Base-by-base conservation (phyloP, 2,888 invertebrate genomes). In the Dendrolimus pini region DNA sequence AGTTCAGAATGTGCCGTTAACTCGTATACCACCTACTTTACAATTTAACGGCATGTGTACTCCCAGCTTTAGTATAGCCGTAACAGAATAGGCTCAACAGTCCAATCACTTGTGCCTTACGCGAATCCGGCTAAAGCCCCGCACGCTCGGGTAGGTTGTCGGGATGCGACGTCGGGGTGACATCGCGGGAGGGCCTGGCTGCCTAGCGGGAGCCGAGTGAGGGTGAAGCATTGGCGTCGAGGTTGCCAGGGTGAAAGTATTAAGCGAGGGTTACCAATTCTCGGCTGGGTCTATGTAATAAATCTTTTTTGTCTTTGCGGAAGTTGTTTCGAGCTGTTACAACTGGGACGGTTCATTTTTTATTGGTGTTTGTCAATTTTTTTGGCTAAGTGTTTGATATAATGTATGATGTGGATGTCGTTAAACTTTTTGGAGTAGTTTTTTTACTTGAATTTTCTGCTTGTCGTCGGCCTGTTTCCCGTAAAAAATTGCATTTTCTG, bases 161-260 rank as follows among this genome's bases (percentile, higher is more conserved):
- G 30, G 52, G 30, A 52, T 7, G 41, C 47, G 53, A 52, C 53
- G 52, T 41, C 53, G 56, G 56, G 53, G 53, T 53, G 41, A 41
- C 56, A 53, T 53, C 9, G 52, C 52, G 53, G 41, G 14, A 12
- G 41, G 56, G 9, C 9, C 3, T 41, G 7, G 52, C 41, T 41
- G 54, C 41, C 18, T 54, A 42, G 56, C 53, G 52, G 47, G 52
- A 54, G 58, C 53, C 52, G 58, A 10, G 57, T 14, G 47, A 55
- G 54, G 10, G 54, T 14, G 41, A 54, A 54, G 60, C 58, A 9
- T 52, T 12, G 42, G 61, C 58, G 62, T 67, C 65, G 12, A 47
- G 47, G 47, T 47, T 47, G 47, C 47, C 47, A 47, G 47, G 47
- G 47, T 47, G 47, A 47, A 47, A 9, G 47, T 47, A 47, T 47